phyloP scores from a whole-genome alignment of 2,797 vertebrate genomes.

The Eutrigla gurnardus region DNA sequence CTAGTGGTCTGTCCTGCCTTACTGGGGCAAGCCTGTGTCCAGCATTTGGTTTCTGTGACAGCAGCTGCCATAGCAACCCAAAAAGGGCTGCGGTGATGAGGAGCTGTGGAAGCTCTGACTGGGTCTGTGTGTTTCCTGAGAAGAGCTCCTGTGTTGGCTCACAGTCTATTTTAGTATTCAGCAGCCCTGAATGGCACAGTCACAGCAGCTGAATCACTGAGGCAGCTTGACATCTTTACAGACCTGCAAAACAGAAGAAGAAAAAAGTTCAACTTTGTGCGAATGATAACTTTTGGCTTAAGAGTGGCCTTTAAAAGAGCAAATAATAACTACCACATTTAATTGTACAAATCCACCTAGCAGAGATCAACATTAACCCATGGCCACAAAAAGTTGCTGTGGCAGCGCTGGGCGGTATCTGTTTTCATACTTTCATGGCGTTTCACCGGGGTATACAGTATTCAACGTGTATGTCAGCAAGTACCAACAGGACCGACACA shows the following conservation, averaged over 20 bases:
- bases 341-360: too few species aligned
- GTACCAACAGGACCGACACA: too few species aligned
- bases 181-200: conserved; percentile 42
- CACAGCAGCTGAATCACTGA: conserved; percentile 49
- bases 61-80: conserved; percentile 94
- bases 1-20: conserved; percentile 79
- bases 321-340: too few species aligned
- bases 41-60: conserved; percentile 88
- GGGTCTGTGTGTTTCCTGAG: conserved; percentile 56
- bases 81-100: conserved; percentile 84
- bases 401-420: too few species aligned
- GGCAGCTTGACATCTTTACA: conserved; percentile 43
- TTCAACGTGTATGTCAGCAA: too few species aligned
- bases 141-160: conserved; percentile 53
- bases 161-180: conserved; percentile 52
- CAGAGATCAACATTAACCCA: too few species aligned
- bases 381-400: too few species aligned
- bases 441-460: too few species aligned
- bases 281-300: background rate
- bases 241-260: conserved; percentile 61
- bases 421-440: too few species aligned
- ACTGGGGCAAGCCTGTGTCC: conserved; percentile 90
- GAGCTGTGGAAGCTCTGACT: conserved; percentile 63
- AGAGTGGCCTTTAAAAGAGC: background rate
- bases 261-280: conserved; percentile 9